Conservation (phyloP, 2,888 invertebrate genomes). For the Hydrotaea diabolus region DNA sequence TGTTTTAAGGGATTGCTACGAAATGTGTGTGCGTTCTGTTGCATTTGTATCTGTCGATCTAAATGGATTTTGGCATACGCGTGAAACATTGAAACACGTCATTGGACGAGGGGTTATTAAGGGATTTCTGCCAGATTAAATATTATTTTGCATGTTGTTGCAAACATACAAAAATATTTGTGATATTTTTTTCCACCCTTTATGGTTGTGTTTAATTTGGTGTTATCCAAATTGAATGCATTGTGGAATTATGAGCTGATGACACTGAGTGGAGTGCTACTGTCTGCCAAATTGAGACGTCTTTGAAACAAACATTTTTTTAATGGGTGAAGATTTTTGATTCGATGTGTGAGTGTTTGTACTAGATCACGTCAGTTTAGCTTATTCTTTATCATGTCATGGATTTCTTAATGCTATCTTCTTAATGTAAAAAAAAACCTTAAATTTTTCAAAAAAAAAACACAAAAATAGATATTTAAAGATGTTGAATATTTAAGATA, state of each 20-base stretch:
- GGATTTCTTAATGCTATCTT: no score
- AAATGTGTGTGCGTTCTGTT: not conserved
- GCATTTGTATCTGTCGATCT: conserved; percentile 12
- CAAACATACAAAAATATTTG: not conserved
- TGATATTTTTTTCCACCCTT: no score
- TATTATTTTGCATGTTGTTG: conserved; percentile 30
- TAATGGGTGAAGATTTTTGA: not conserved
- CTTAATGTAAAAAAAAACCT: no score
- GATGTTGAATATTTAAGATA: no score
- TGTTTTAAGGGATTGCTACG: not conserved
- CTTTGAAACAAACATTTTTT: not conserved
- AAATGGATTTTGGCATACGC: conserved; percentile 14
- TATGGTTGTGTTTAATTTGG: not conserved
- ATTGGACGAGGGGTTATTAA: conserved; percentile 47
- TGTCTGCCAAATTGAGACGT: not conserved
- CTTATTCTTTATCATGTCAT: no score
- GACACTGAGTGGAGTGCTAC: not conserved
- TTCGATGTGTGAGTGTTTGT: no score
- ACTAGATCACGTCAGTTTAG: no score
- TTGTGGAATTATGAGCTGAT: not conserved
- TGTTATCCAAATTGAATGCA: not conserved
- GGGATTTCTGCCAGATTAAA: conserved; percentile 45
- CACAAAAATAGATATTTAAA: no score
- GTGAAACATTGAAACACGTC: conserved; percentile 24
- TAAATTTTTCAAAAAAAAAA: no score